Evolutionary conservation across 2,113 vertebrate genomes (phyloP).

Genomic region (Pedionomus torquatus): DNA sequence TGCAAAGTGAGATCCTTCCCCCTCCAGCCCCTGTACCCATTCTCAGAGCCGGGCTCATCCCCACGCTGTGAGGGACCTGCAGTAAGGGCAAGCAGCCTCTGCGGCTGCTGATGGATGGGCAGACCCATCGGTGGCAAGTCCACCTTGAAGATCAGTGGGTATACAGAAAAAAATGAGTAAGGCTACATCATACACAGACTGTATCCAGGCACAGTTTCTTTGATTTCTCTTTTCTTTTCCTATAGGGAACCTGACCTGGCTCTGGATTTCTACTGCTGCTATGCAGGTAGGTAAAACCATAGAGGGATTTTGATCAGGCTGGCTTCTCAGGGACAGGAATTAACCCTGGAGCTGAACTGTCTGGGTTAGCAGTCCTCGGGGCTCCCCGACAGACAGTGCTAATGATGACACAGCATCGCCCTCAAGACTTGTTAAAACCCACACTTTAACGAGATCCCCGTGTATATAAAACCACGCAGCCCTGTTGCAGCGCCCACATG

Average conservation of each 20-base stretch:
- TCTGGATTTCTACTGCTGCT: background rate
- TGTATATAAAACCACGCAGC: background rate
- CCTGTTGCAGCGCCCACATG: background rate
- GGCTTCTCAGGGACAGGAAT: background rate
- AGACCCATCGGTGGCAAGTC: background rate
- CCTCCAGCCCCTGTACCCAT: background rate
- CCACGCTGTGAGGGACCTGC: accelerated
- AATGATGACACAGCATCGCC: background rate
- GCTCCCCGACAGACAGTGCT: background rate
- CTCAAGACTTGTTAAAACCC: background rate
- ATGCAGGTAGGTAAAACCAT: background rate
- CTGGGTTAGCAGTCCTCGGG: background rate
- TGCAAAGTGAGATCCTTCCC: background rate
- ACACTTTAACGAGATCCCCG: accelerated
- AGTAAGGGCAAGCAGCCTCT: background rate
- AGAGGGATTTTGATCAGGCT: background rate
- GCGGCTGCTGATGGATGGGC: background rate
- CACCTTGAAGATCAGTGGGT: background rate
- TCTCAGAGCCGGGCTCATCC: background rate
- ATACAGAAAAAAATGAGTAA: background rate
- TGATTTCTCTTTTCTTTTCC: background rate
- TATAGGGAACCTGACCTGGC: background rate
- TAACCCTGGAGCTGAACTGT: background rate
- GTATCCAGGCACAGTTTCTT: background rate
- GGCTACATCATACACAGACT: background rate